Evolutionary conservation across 1,140 invertebrate species (phyloP).

Genomic region (Pseudomyrmex flavicornis): DNA sequence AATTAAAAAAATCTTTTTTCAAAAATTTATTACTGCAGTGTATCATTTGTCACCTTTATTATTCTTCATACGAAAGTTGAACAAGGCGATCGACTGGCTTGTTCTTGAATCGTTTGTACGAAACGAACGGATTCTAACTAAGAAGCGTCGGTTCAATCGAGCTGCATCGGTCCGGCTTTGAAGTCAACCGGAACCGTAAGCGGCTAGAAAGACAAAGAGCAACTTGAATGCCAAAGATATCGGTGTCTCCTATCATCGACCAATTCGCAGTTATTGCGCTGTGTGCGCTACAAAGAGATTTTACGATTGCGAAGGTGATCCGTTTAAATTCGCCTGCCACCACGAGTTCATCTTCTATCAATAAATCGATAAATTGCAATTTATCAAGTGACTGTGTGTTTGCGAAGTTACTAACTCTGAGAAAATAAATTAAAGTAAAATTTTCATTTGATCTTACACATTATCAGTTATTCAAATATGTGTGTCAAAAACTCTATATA

Average conservation of each 20-base stretch:
- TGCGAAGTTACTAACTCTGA: neutral
- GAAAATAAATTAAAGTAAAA: neutral
- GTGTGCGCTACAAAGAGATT: constrained; percentile 18
- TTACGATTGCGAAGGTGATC: constrained; percentile 26
- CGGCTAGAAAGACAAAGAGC: constrained; percentile 71
- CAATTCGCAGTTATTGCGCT: constrained; percentile 40
- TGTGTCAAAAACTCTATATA: neutral
- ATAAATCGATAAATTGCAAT: neutral
- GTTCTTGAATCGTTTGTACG: constrained; percentile 62
- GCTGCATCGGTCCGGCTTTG: constrained; percentile 73
- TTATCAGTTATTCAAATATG: neutral
- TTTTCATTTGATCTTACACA: neutral
- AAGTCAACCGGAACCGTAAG: constrained; percentile 70
- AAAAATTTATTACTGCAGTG: constrained; percentile 41
- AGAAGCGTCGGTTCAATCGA: constrained; percentile 74
- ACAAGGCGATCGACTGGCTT: constrained; percentile 53
- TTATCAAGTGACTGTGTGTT: neutral
- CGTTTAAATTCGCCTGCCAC: neutral
- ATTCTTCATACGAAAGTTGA: constrained; percentile 56
- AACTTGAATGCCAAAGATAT: constrained; percentile 68
- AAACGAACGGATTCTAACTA: constrained; percentile 69
- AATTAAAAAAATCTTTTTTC: neutral
- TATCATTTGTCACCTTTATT: constrained; percentile 51
- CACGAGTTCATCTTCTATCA: neutral
- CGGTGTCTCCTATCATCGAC: constrained; percentile 64